Base-by-base conservation (phyloP, 2,888 invertebrate genomes). In the Eremobia ochroleuca region DNA sequence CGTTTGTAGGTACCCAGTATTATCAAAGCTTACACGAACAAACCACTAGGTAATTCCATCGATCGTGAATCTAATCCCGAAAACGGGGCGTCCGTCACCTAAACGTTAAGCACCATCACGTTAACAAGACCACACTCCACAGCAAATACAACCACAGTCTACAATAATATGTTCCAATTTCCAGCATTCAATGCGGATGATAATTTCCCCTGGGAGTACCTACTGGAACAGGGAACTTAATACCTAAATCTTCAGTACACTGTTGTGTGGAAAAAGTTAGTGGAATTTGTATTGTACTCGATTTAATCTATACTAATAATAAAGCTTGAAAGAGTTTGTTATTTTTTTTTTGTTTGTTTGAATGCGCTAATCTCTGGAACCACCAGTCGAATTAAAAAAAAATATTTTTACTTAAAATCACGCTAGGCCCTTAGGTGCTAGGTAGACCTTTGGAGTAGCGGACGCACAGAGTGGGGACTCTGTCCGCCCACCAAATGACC, bases 201-300 rank as follows among this genome's bases (percentile, higher is more conserved):
- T 86, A 87, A 86, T 87, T 87, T 87, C 87, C 86, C 83, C 0
- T 0, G 77, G 25, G 86, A 72, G 0, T 5, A n/a, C 31, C 58
- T n/a, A n/a, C n/a, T n/a, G n/a, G n/a, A n/a, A n/a, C n/a, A n/a
- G n/a, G 40, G 40, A 77, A 76, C 77, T 79, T 81, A 76, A 77
- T 85, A 64, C 43, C 70, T 77, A 67, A 79, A 85, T 76, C 82
- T 84, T 77, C 67, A 31, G 46, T 75, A 69, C 43, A 68, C 28
- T 43, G 43, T 2, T 40, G 9, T 62, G 2, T 58, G n/a, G 9
- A 66, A 25, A 71, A 52, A 11, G n/a, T 31, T 64, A 79, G 46
- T 46, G 28, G 58, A 58, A 34, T 40, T 21, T 67, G 21, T 67
- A 37, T 49, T 67, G 1, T 76, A 67, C 11, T n/a, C 13, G 6